Evolutionary conservation across 1,140 invertebrate species (phyloP).

Genomic region (Drosophila nasuta): DNA sequence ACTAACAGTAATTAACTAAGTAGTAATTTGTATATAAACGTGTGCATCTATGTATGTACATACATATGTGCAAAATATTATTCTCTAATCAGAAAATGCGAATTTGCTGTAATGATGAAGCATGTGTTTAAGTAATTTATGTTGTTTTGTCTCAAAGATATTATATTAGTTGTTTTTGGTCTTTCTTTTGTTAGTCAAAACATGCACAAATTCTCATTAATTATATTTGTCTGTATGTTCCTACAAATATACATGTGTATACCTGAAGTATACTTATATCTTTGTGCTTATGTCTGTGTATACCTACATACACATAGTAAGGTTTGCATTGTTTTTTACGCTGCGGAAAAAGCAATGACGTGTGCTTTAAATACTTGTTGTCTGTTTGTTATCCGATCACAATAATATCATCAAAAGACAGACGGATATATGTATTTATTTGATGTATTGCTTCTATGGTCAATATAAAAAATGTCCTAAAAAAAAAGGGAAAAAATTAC

Average conservation of each 20-base stretch:
- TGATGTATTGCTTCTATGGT: no score
- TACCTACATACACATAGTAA: no score
- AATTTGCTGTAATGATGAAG: conserved; percentile 12
- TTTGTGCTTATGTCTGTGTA: conserved; percentile 8
- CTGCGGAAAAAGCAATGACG: conserved; percentile 57
- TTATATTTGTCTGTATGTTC: conserved; percentile 34
- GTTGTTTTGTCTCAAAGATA: conserved; percentile 45
- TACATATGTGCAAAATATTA: conserved; percentile 1
- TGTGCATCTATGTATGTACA: no score
- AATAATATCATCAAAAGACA: no score
- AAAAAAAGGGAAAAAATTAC: no score
- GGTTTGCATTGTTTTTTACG: conserved; percentile 39
- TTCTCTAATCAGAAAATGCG: conserved; percentile 7
- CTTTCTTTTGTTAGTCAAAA: conserved; percentile 31
- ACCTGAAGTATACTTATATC: no score
- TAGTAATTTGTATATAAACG: no score
- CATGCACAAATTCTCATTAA: conserved; percentile 62
- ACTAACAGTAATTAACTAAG: no score
- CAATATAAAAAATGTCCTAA: no score
- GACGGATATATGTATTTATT: no score
- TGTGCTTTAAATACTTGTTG: conserved; percentile 48
- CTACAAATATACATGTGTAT: no score
- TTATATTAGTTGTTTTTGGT: conserved; percentile 43
- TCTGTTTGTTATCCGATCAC: conserved; percentile 25
- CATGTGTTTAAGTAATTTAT: conserved; percentile 59